A percentile compares a stretch with the other conserved stretches of the same genome.
Evolutionary conservation across 2,888 invertebrate genomes (phyloP).

Genomic region (Panzeria rudis): DNA sequence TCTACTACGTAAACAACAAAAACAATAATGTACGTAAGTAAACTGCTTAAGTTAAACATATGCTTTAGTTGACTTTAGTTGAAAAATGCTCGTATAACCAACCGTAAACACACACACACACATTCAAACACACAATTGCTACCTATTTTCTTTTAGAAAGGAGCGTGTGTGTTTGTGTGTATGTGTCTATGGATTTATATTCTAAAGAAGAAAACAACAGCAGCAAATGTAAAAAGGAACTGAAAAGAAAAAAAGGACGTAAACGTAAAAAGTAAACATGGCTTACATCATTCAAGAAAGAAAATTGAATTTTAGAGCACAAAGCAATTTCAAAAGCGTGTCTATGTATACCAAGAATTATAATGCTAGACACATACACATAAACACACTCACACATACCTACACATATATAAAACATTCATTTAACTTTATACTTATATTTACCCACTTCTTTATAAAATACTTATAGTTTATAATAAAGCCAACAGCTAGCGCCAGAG

Average conservation of each 20-base stretch:
- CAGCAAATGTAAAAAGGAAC: not conserved
- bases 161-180: conserved; percentile 16
- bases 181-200: conserved; percentile 52
- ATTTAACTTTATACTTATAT: conserved; percentile 67
- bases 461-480: conserved; percentile 72
- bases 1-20: conserved; percentile 28
- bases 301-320: conserved; percentile 81
- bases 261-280: conserved; percentile 75
- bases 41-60: conserved; percentile 72
- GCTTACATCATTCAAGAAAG: conserved; percentile 77
- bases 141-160: conserved; percentile 23
- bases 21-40: conserved; percentile 59
- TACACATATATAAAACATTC: conserved; percentile 48
- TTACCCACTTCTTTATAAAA: conserved; percentile 72
- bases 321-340: conserved; percentile 74
- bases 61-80: conserved; percentile 72
- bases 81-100: conserved; percentile 44
- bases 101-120: not conserved
- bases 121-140: not conserved
- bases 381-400: conserved; percentile 22
- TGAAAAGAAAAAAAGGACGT: not conserved
- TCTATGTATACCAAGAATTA: conserved; percentile 66
- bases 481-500: conserved; percentile 59
- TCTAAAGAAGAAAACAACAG: conserved; percentile 55
- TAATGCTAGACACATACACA: conserved; percentile 41